phyloP scores from a whole-genome alignment of 2,888 invertebrate genomes.

The Drosophila picticornis region DNA sequence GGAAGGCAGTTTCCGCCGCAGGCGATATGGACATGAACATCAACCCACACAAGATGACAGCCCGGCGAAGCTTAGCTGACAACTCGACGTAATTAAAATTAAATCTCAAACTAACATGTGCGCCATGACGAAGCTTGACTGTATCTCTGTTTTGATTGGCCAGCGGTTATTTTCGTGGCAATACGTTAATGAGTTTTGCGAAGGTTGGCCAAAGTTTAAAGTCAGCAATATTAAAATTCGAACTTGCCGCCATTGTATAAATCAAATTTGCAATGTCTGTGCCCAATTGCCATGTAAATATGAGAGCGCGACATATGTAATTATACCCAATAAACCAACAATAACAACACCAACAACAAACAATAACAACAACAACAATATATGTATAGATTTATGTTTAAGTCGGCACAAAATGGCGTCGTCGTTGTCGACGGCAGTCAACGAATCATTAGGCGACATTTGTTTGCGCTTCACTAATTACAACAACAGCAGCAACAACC shows the following conservation, averaged over 20 bases:
- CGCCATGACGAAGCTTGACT: constrained; percentile 1
- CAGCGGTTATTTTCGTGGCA: constrained; percentile 60
- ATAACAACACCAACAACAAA: constrained; percentile 45
- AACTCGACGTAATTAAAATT: constrained; percentile 80
- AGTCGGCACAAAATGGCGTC: constrained; percentile 65
- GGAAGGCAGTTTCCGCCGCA: constrained; percentile 63
- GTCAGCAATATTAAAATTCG: constrained; percentile 27
- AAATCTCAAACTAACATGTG: constrained; percentile 73
- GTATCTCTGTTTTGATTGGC: constrained; percentile 45
- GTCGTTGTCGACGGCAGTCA: constrained; percentile 60
- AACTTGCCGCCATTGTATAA: constrained; percentile 36
- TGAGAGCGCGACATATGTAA: constrained; percentile 76
- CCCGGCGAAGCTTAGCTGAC: constrained; percentile 43
- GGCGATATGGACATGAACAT: constrained; percentile 54
- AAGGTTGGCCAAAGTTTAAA: constrained; percentile 52
- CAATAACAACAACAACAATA: constrained; percentile 8
- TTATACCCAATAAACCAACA: constrained; percentile 64
- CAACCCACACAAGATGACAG: constrained; percentile 43
- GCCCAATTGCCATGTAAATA: constrained; percentile 69
- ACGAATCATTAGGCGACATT: constrained; percentile 80
- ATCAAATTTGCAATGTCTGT: constrained; percentile 64
- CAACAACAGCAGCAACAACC: constrained; percentile 55
- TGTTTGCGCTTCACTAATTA: constrained; percentile 82
- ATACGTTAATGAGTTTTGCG: constrained; percentile 53
- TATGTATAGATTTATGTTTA: constrained; percentile 47